These are phyloP conservation scores for Chromobotia macracanthus DNA, from an alignment of 2,797 vertebrate species.

Conservation along the genomic window DNA sequence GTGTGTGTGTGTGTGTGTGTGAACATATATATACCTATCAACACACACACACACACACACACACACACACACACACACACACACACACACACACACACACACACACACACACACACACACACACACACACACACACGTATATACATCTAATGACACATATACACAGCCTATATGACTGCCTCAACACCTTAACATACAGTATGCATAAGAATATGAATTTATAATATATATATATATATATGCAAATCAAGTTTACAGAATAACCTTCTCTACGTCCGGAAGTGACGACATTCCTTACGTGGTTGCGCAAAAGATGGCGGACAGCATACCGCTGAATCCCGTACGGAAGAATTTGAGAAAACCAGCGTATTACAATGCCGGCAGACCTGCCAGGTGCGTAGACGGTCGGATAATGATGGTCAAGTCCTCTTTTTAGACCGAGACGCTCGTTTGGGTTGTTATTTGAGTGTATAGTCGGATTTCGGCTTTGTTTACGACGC, in stretches of 20 bases:
- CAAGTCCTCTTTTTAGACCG: background rate
- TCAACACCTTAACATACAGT: no score
- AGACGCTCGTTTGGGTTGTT: background rate
- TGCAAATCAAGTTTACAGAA: background rate
- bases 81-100: no score
- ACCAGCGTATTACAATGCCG: conserved; percentile 82
- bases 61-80: no score
- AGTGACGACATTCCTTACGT: conserved; percentile 64
- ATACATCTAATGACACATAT: no score
- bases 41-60: no score
- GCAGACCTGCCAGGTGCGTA: conserved; percentile 83
- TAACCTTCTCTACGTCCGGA: conserved; percentile 3
- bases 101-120: no score
- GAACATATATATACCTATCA: no score
- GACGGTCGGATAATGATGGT: background rate
- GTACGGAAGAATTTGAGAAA: conserved; percentile 81
- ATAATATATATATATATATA: no score
- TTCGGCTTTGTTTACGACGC: background rate
- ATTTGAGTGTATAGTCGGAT: background rate
- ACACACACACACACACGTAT: no score
- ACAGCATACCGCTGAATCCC: conserved; percentile 86
- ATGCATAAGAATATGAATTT: no score
- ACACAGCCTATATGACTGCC: no score
- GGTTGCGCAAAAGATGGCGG: conserved; percentile 87
- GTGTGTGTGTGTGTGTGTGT: no score